Percentiles rank a stretch among this genome's conserved stretches.
These are phyloP conservation scores for Neuroterus valhalla DNA, from an alignment of 1,140 invertebrate genomes.

Conservation along the genomic window DNA sequence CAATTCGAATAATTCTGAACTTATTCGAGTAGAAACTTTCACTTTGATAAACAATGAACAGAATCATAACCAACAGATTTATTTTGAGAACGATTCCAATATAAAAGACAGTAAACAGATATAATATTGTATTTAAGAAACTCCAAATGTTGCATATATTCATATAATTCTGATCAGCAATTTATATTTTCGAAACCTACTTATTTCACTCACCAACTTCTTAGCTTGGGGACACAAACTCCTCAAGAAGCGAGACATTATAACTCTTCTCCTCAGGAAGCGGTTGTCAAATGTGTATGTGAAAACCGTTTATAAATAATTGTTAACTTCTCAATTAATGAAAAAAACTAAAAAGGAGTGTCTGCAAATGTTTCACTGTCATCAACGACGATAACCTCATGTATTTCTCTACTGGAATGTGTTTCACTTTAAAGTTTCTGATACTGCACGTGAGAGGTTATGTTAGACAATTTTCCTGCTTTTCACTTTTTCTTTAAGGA, in stretches of 20 bases:
- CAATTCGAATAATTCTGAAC: no score
- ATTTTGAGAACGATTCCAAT: no score
- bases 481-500: not conserved
- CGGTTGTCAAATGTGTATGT: not conserved
- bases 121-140: no score
- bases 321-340: not conserved
- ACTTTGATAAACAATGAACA: no score
- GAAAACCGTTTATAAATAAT: constrained; percentile 17
- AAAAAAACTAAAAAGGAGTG: not conserved
- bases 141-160: no score
- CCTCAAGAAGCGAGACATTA: constrained; percentile 63
- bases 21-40: no score
- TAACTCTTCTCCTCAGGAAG: constrained; percentile 34
- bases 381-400: not conserved
- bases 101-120: no score
- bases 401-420: not conserved
- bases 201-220: constrained; percentile 56
- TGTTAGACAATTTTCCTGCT: not conserved
- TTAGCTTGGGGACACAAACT: constrained; percentile 55
- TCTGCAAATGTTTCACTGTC: constrained; percentile 15
- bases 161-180: no score
- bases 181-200: no score
- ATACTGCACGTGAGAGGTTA: not conserved
- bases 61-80: no score
- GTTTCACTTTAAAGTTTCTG: not conserved